Evolutionary conservation across 2,888 invertebrate genomes (phyloP).

Genomic region (Neoitamus cyanurus): DNA sequence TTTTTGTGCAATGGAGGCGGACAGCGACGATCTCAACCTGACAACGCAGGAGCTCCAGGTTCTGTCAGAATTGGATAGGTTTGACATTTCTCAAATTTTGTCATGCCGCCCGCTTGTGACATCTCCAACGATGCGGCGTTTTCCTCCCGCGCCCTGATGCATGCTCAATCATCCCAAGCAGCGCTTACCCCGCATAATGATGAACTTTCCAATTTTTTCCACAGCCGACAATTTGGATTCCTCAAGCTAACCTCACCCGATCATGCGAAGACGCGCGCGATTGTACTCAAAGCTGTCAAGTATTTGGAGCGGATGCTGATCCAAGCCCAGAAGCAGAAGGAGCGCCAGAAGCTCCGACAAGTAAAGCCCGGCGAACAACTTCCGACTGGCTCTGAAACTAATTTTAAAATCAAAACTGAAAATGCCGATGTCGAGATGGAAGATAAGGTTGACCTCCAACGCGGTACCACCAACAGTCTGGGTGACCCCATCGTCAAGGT

Average conservation of each 20-base stretch:
- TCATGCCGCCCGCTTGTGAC: conserved; percentile 3
- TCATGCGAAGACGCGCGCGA: conserved; percentile 81
- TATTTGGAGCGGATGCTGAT: conserved; percentile 87
- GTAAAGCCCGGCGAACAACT: not conserved
- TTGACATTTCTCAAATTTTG: conserved; percentile 55
- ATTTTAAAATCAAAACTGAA: conserved; percentile 54
- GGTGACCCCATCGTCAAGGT: conserved; percentile 52
- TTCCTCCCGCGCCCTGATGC: not conserved
- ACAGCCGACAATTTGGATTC: conserved; percentile 92
- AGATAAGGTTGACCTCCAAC: conserved; percentile 34
- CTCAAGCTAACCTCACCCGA: conserved; percentile 83
- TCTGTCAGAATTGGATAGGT: conserved; percentile 90
- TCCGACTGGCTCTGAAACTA: conserved; percentile 16
- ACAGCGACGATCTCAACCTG: conserved; percentile 59
- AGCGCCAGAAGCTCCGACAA: conserved; percentile 53
- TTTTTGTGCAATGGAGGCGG: conserved; percentile 30
- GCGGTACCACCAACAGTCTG: not conserved
- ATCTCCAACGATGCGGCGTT: conserved; percentile 8
- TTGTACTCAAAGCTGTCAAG: conserved; percentile 86
- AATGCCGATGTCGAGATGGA: conserved; percentile 43
- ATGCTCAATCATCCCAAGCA: not conserved
- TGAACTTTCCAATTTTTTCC: conserved; percentile 55
- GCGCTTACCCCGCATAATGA: not conserved
- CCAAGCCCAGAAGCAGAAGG: conserved; percentile 77
- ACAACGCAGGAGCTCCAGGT: conserved; percentile 87